Conservation (phyloP, 1,140 invertebrate species). For the Arion vulgaris region DNA sequence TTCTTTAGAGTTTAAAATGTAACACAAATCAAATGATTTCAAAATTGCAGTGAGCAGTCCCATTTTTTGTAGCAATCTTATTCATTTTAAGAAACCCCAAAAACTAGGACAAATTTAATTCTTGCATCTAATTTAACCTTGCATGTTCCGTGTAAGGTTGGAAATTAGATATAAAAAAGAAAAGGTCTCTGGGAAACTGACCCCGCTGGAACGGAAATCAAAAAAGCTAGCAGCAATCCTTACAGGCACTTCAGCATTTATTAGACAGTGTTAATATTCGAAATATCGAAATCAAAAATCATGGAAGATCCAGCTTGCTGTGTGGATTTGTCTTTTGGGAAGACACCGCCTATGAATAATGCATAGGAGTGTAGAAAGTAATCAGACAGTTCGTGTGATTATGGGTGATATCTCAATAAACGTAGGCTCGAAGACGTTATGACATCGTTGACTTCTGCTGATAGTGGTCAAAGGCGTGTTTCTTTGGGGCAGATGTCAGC, state of each 20-base stretch:
- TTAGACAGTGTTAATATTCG: neutral
- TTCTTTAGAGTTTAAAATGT: too few species aligned
- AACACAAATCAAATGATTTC: too few species aligned
- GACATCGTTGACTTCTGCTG: neutral
- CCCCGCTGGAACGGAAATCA: neutral
- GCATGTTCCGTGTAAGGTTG: neutral
- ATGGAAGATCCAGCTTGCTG: neutral
- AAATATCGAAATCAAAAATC: neutral
- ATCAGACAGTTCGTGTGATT: neutral
- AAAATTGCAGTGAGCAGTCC: too few species aligned
- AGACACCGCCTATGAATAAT: constrained; percentile 7
- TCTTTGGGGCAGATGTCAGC: neutral
- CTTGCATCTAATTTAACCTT: neutral
- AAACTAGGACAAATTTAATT: too few species aligned
- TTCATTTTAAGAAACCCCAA: too few species aligned
- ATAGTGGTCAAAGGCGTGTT: constrained; percentile 13
- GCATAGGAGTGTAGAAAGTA: neutral
- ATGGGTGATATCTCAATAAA: constrained; percentile 14
- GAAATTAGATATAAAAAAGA: neutral
- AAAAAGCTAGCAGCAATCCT: neutral
- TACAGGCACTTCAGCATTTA: neutral
- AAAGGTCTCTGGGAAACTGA: neutral
- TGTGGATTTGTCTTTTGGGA: neutral
- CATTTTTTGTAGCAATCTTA: too few species aligned
- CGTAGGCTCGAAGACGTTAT: neutral